Base-by-base conservation (phyloP, 2,888 invertebrate genomes). In the Bedellia somnulentella region DNA sequence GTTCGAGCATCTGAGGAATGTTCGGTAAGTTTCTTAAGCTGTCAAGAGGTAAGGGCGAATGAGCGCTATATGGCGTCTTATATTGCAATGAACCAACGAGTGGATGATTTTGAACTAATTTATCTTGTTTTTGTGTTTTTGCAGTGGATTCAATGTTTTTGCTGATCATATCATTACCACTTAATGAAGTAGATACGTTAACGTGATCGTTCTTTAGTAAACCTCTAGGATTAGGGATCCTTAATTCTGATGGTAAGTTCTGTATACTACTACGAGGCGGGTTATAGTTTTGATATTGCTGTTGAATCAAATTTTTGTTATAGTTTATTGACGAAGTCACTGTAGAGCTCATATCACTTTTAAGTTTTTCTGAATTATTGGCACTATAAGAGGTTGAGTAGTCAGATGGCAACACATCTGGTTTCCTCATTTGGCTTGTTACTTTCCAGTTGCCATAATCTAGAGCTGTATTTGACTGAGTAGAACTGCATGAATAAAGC, bases 1-100 rank as follows among this genome's bases (percentile, higher is more conserved):
- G 56, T 43, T 82, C 82, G 26, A 82, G 62, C 54, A 82, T 80
- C 52, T 81, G 82, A 9, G 81, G 78, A 35, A 82, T 60, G 47
- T 76, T 80, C 4, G 79, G 71, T 34, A 82, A 52, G 50, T 77
- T 80, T 23, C 81, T 58, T 34, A 80, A 49, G 24, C 73, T 66
- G 29, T 81, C 80, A 33, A 80, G 60, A 23, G 75, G 70, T 28
- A 77, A 52, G 8, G 68, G 40, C 2, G 73, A 47, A 37, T 73
- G 54, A 29, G 55, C 46, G 36, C 52, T 58, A 32, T 67, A 73
- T 5, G 70, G 57, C 17, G 64, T 52, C 45, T 73, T 75, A 37
- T 71, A 75, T 2, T 60, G 55, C 37, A 61, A 52, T n/a, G 70
- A 53, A 32, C 46, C 53, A n/a, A 57, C 58, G 28, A 70, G 38